Conservation (phyloP, 2,888 invertebrate species). For the Parochlus steinenii region DNA sequence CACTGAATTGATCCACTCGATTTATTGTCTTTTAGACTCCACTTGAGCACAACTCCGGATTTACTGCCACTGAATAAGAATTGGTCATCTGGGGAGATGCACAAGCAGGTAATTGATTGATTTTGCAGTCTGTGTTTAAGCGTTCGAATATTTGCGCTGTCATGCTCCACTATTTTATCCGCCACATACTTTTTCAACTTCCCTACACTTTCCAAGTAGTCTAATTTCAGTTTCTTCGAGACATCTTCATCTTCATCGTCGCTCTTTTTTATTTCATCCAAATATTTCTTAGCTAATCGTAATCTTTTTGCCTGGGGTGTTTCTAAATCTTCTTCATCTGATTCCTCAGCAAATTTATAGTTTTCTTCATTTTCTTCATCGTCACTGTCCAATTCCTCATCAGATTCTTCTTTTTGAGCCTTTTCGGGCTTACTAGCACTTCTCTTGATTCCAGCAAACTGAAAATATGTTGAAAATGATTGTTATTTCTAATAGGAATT, state of each 20-base stretch:
- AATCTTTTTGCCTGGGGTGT: slow-evolving; percentile 83
- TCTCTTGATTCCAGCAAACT: slow-evolving; percentile 15
- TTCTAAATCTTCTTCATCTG: slow-evolving; percentile 46
- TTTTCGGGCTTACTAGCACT: slow-evolving; percentile 14
- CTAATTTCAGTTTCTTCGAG: slow-evolving; percentile 61
- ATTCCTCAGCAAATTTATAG: slow-evolving; percentile 29
- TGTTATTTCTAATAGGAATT: not conserved
- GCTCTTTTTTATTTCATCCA: slow-evolving; percentile 63
- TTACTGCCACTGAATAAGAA: slow-evolving; percentile 72
- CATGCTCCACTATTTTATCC: slow-evolving; percentile 34
- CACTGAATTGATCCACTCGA: slow-evolving; percentile 38
- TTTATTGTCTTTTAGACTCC: slow-evolving; percentile 47
- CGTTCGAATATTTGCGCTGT: slow-evolving; percentile 31
- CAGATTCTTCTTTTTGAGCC: slow-evolving; percentile 31
- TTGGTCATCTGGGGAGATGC: slow-evolving; percentile 54
- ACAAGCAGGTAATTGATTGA: slow-evolving; percentile 62
- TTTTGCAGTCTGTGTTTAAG: slow-evolving; percentile 65
- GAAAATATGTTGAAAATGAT: slow-evolving; percentile 6
- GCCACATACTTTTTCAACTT: slow-evolving; percentile 61
- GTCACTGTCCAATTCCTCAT: slow-evolving; percentile 49
- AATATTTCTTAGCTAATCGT: slow-evolving; percentile 74
- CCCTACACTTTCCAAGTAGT: slow-evolving; percentile 75
- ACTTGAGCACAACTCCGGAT: slow-evolving; percentile 76
- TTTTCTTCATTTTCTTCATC: slow-evolving; percentile 41
- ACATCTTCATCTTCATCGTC: slow-evolving; percentile 36